phyloP scores from a whole-genome alignment of 2,888 invertebrate species.

The Torymus aiolomorphi region DNA sequence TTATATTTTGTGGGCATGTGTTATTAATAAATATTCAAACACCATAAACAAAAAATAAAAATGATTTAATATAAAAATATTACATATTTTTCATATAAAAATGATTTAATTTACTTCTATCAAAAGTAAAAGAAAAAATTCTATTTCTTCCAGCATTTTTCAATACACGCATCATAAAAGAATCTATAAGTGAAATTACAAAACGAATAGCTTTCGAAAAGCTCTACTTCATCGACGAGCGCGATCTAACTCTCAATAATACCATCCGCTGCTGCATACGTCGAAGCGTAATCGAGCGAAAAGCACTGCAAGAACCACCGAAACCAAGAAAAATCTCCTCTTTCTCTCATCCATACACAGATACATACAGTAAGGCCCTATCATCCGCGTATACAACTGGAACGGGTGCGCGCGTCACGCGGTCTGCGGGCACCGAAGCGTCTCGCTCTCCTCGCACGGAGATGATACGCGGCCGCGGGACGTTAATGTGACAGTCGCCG shows the following conservation, averaged over 20 bases:
- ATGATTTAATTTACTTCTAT: no score
- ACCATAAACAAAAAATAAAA: no score
- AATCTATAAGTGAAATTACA: background rate
- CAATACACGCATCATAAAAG: background rate
- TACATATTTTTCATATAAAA: no score
- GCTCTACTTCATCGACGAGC: background rate
- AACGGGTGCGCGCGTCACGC: constrained; percentile 42
- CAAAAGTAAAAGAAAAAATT: no score
- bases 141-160: no score
- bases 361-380: constrained; percentile 49
- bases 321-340: background rate
- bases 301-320: constrained; percentile 58
- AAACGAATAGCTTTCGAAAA: constrained; percentile 5
- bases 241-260: constrained; percentile 10
- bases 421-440: constrained; percentile 65
- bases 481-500: constrained; percentile 72
- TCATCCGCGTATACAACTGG: constrained; percentile 6
- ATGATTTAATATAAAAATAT: no score
- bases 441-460: constrained; percentile 27
- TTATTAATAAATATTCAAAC: no score
- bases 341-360: no score
- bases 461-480: constrained; percentile 66
- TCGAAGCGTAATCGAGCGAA: constrained; percentile 61
- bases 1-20: no score
- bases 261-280: background rate